These are phyloP conservation scores for Sebastes minor DNA, from an alignment of 2,797 vertebrate genomes.

Conservation along the genomic window DNA sequence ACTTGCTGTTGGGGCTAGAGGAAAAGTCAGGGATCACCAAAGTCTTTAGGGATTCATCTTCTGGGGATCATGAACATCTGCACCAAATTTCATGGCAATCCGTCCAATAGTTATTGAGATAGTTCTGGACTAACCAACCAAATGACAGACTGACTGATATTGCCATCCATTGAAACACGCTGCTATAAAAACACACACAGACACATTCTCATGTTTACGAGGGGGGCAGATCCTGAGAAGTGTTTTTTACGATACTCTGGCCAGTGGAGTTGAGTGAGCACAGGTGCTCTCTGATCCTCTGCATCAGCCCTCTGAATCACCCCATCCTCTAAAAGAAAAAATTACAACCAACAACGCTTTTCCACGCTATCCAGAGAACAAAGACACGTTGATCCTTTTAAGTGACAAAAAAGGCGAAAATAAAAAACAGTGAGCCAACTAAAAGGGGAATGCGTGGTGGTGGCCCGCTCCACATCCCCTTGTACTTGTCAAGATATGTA, in stretches of 20 bases:
- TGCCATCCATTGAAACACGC: not conserved
- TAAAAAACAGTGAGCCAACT: slow-evolving; percentile 49
- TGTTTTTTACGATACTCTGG: slow-evolving; percentile 16
- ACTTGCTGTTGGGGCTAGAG: not conserved
- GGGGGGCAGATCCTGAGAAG: not conserved
- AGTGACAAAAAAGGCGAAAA: slow-evolving; percentile 60
- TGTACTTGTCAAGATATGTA: slow-evolving; percentile 71
- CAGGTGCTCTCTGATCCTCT: slow-evolving; percentile 52
- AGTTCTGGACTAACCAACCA: not conserved
- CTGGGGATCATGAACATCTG: not conserved
- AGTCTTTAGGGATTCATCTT: not conserved
- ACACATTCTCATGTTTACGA: slow-evolving; percentile 8
- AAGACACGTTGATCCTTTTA: slow-evolving; percentile 64
- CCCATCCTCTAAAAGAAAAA: not conserved
- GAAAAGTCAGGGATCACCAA: not conserved
- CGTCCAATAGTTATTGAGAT: not conserved
- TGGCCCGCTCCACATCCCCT: slow-evolving; percentile 70
- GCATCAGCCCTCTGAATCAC: slow-evolving; percentile 23
- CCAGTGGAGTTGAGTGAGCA: slow-evolving; percentile 4
- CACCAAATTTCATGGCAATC: not conserved
- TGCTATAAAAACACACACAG: not conserved
- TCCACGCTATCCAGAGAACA: slow-evolving; percentile 65
- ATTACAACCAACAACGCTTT: slow-evolving; percentile 47
- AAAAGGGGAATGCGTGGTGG: slow-evolving; percentile 63
- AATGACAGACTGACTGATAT: not conserved